Conservation (phyloP, 2,797 vertebrate species). For the Anguilla pacifica region DNA sequence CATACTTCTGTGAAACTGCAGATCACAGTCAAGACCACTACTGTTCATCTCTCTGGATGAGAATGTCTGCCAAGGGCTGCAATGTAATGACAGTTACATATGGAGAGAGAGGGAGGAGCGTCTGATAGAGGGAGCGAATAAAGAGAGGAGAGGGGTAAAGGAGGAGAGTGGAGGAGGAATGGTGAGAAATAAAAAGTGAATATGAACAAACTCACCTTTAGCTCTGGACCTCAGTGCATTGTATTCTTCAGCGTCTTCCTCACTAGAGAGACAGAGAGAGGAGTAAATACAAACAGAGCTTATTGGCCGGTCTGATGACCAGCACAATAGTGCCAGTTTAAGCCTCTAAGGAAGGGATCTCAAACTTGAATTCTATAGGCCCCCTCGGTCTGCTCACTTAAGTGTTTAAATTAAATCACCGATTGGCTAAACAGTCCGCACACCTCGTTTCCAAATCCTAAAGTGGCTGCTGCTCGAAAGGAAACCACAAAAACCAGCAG, state of each 20-base stretch:
- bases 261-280: slow-evolving; percentile 46
- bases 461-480: too few species aligned
- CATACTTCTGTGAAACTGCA: too few species aligned
- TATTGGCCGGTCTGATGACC: neutral
- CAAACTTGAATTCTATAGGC: too few species aligned
- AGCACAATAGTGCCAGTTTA: neutral
- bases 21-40: too few species aligned
- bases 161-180: neutral
- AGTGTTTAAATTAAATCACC: too few species aligned
- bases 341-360: too few species aligned
- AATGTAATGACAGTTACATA: neutral
- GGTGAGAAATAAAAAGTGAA: neutral
- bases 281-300: neutral
- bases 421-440: too few species aligned
- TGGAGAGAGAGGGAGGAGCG: neutral
- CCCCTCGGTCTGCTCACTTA: too few species aligned
- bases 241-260: slow-evolving; percentile 60
- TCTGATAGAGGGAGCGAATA: neutral
- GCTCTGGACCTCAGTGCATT: slow-evolving; percentile 41
- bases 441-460: too few species aligned
- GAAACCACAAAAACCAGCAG: too few species aligned
- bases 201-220: slow-evolving; percentile 49
- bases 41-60: neutral
- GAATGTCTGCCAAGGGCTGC: too few species aligned
- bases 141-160: neutral